Evolutionary conservation across 1,140 invertebrate genomes (phyloP).

Genomic region (Achroia grisella): DNA sequence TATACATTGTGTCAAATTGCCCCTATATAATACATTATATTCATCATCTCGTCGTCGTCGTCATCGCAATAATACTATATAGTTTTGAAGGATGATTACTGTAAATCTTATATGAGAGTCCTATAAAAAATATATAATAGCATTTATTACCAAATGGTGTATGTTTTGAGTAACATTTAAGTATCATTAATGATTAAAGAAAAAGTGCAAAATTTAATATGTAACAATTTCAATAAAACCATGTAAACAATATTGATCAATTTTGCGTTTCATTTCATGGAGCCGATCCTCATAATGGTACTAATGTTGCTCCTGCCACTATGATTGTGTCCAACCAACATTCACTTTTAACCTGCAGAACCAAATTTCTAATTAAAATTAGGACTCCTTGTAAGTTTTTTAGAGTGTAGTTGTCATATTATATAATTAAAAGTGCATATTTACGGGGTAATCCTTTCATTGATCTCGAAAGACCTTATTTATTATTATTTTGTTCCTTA

Average conservation of each 20-base stretch:
- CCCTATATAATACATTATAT: too few species aligned
- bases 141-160: conserved; percentile 72
- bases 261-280: conserved; percentile 36
- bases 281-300: conserved; percentile 27
- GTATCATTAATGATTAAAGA: conserved; percentile 59
- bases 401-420: too few species aligned
- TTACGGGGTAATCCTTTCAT: too few species aligned
- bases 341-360: conserved; percentile 43
- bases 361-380: not conserved
- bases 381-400: too few species aligned
- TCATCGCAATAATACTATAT: not conserved
- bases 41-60: not conserved
- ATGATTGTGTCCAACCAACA: conserved; percentile 35
- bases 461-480: too few species aligned
- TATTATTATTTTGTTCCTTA: too few species aligned
- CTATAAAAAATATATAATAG: conserved; percentile 49
- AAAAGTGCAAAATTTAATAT: conserved; percentile 72
- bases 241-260: conserved; percentile 66
- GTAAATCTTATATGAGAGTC: conserved; percentile 45
- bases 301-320: conserved; percentile 15
- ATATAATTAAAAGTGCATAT: too few species aligned
- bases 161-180: conserved; percentile 66
- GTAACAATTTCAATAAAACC: conserved; percentile 70
- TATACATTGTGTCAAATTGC: too few species aligned
- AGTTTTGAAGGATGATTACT: conserved; percentile 23